Conservation (phyloP, 2,888 invertebrate genomes). For the Leuctra nigra region DNA sequence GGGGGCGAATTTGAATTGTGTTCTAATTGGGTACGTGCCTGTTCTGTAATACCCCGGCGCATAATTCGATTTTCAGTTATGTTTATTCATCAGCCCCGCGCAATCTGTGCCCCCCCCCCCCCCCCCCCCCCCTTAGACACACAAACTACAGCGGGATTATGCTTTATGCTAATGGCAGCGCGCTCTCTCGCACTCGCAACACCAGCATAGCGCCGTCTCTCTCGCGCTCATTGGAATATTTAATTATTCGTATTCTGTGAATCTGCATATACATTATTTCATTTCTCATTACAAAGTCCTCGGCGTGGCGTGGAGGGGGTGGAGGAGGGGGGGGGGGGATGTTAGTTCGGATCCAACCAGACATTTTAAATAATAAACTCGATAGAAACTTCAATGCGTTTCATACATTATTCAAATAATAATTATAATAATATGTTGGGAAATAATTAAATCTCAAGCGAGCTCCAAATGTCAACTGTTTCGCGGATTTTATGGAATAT, state of each 20-base stretch:
- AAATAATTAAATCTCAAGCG: no score
- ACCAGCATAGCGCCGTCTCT: no score
- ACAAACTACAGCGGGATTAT: constrained; percentile 15
- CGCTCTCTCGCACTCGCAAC: no score
- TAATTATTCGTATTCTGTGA: constrained; percentile 7
- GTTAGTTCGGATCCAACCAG: no score
- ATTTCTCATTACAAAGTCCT: constrained; percentile 17
- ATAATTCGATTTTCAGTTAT: constrained; percentile 16
- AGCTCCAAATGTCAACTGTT: no score
- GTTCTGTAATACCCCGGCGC: constrained; percentile 16
- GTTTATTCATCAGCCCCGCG: constrained; percentile 12
- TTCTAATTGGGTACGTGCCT: constrained; percentile 26
- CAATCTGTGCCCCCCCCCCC: constrained; percentile 6
- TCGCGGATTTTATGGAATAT: no score
- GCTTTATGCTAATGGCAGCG: constrained; percentile 12
- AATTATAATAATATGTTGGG: no score
- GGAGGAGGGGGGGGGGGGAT: background rate
- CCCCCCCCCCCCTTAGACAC: background rate
- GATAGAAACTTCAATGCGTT: no score
- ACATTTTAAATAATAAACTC: no score
- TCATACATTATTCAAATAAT: no score
- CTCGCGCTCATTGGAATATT: constrained; percentile 3
- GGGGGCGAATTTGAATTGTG: constrained; percentile 25
- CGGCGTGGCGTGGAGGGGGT: background rate
- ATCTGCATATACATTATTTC: constrained; percentile 19